phyloP scores from a whole-genome alignment of 1,140 invertebrate species.

The Cotesia typhae region DNA sequence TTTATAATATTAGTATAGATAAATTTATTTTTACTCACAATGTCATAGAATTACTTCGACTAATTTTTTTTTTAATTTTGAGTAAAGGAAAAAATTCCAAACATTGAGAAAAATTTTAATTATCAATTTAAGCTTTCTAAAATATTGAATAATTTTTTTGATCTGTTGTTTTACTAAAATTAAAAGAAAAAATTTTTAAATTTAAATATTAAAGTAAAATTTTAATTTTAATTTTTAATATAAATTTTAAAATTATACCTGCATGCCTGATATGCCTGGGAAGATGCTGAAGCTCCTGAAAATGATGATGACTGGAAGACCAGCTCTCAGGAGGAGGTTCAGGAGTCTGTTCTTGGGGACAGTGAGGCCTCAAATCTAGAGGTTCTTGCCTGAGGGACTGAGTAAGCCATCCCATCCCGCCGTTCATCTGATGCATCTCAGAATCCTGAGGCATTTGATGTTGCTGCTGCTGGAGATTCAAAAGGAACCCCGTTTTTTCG shows the following conservation, averaged over 20 bases:
- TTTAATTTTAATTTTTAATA: too few species aligned
- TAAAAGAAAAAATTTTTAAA: too few species aligned
- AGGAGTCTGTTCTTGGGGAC: constrained; percentile 59
- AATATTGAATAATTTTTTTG: too few species aligned
- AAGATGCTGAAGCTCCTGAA: constrained; percentile 55
- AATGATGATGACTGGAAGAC: constrained; percentile 61
- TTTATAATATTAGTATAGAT: too few species aligned
- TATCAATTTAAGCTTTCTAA: too few species aligned
- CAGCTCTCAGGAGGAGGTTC: constrained; percentile 55
- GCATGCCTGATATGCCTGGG: constrained; percentile 55
- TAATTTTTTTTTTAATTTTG: too few species aligned
- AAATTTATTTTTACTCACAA: too few species aligned
- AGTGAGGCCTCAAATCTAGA: constrained; percentile 80
- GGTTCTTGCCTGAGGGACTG: constrained; percentile 78
- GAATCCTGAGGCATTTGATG: constrained; percentile 51
- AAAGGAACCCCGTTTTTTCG: constrained; percentile 51
- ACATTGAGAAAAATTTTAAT: too few species aligned
- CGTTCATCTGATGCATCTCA: constrained; percentile 53
- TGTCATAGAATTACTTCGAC: too few species aligned
- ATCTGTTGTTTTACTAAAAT: too few species aligned
- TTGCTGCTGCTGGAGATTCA: constrained; percentile 53
- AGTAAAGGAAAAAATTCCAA: too few species aligned
- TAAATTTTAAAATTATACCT: constrained; percentile 44
- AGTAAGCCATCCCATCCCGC: constrained; percentile 77
- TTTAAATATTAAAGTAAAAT: too few species aligned